Percentiles rank a stretch among this genome's conserved stretches.
phyloP scores from a whole-genome alignment of 1,140 invertebrate species.

The Drosophila yakuba region DNA sequence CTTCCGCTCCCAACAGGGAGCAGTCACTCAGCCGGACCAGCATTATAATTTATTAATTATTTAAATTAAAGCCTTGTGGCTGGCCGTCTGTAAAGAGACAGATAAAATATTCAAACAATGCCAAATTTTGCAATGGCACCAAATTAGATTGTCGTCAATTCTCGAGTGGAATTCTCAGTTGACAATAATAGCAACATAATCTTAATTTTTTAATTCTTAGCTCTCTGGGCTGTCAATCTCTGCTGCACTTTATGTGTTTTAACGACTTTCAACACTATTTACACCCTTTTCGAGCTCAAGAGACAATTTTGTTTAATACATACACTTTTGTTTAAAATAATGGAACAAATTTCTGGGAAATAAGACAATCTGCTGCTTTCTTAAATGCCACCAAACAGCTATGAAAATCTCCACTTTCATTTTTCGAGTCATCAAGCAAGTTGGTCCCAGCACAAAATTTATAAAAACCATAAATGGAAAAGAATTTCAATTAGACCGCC shows the following conservation, averaged over 20 bases:
- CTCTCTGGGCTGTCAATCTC: not conserved
- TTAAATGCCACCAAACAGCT: not conserved
- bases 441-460: constrained; percentile 22
- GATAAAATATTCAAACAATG: constrained; percentile 24
- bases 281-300: no score
- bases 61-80: constrained; percentile 66
- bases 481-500: constrained; percentile 64
- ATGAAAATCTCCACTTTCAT: not conserved
- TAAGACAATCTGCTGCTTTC: no score
- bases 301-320: no score
- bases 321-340: no score
- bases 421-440: not conserved
- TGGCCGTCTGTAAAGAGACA: constrained; percentile 43
- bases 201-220: not conserved
- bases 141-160: constrained; percentile 35
- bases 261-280: no score
- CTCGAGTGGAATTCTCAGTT: not conserved
- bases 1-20: constrained; percentile 20
- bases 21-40: constrained; percentile 28
- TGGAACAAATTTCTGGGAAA: no score
- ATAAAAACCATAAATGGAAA: constrained; percentile 23
- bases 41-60: constrained; percentile 80
- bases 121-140: constrained; percentile 14
- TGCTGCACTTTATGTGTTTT: no score
- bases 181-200: not conserved